phyloP scores from a whole-genome alignment of 2,797 vertebrate species.

The Schizopygopsis malacanthus region DNA sequence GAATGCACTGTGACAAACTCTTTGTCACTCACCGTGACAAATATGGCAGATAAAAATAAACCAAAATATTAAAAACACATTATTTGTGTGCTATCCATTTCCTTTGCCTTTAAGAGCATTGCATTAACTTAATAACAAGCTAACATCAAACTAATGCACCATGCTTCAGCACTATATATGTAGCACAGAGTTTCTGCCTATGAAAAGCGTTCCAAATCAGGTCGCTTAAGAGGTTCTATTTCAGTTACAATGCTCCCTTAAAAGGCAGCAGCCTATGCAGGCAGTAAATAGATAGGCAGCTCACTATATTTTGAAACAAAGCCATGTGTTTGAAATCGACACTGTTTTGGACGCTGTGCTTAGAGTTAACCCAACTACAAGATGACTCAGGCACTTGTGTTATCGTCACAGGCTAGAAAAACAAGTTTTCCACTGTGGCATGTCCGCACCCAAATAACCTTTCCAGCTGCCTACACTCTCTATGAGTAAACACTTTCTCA shows the following conservation, averaged over 20 bases:
- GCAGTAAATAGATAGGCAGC: neutral
- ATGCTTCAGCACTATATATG: neutral
- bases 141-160: neutral
- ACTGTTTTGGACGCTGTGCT: conserved; percentile 10
- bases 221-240: conserved; percentile 28
- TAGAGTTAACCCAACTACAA: conserved; percentile 15
- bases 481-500: neutral
- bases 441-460: conserved; percentile 26
- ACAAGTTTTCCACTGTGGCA: conserved; percentile 45
- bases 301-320: conserved; percentile 10
- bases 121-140: conserved; percentile 7
- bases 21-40: neutral
- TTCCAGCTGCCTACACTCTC: conserved; percentile 6
- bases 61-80: neutral
- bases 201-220: neutral
- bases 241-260: conserved; percentile 9
- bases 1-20: neutral
- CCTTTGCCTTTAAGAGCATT: neutral
- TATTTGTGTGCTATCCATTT: neutral
- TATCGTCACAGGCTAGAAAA: conserved; percentile 41
- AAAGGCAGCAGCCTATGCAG: conserved; percentile 1
- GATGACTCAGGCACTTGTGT: conserved; percentile 36
- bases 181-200: neutral
- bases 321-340: conserved; percentile 8
- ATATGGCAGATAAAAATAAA: neutral